Percentiles rank a stretch among this genome's conserved stretches.
Evolutionary conservation across 1,140 invertebrate species (phyloP).

Genomic region (Drosophila carrolli): DNA sequence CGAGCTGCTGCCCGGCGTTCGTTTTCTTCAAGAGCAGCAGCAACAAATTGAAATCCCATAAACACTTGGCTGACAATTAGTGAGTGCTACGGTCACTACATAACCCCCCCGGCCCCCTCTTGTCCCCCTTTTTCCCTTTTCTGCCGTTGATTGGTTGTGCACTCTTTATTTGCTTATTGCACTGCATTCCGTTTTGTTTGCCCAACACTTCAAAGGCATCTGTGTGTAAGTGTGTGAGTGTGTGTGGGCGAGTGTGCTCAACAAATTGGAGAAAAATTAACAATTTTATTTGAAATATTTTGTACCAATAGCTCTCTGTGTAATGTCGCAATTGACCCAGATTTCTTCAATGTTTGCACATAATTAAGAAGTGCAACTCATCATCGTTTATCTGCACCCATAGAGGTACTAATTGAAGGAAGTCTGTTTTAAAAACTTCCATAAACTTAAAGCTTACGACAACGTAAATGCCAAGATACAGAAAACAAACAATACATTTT

Average conservation of each 20-base stretch:
- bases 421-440: not conserved
- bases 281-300: constrained; percentile 44
- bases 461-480: not conserved
- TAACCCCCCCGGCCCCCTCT: not conserved
- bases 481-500: not conserved
- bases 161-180: constrained; percentile 46
- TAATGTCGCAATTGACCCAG: constrained; percentile 20
- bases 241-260: constrained; percentile 8
- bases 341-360: constrained; percentile 31
- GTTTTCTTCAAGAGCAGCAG: constrained; percentile 34
- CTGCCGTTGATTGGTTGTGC: constrained; percentile 24
- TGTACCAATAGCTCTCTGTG: constrained; percentile 1
- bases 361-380: constrained; percentile 36
- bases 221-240: not conserved
- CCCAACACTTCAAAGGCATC: constrained; percentile 37
- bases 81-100: constrained; percentile 54
- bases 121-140: not conserved
- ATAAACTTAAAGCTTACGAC: constrained; percentile 1
- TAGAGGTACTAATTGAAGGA: constrained; percentile 25
- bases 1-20: constrained; percentile 23
- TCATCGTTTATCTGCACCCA: constrained; percentile 16
- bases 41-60: constrained; percentile 66
- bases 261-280: constrained; percentile 48
- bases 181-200: constrained; percentile 55
- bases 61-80: constrained; percentile 76